Base-by-base conservation (phyloP, 2,113 vertebrate genomes). In the Beaufortia kweichowensis region DNA sequence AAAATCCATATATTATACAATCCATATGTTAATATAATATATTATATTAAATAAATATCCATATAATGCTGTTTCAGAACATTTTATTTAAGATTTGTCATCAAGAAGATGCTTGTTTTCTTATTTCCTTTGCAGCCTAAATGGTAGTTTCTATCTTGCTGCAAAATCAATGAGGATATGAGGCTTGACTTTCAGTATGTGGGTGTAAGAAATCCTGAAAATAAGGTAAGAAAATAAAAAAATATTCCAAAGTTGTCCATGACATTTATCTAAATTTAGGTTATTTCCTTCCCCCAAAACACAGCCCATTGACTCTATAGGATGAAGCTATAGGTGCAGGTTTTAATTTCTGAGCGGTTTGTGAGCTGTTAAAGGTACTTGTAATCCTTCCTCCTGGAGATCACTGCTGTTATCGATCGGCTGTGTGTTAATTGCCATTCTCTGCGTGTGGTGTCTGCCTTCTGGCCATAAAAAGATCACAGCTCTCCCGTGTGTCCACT, bases 391-490 rank as follows among this genome's bases (percentile, higher is more conserved):
- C 21, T 12, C 1, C 48, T n/a, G 28, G 24, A 53, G 7, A 53
- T 53, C 15, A 21, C n/a, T 53, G 19, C 48, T 53, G 48, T 21
- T 53, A 53, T 53, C 6, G 17, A 72, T 72, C 24, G 55, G 6
- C 29, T 17, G 29, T 1, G 1, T 69, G 67, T 69, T 69, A 69
- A 69, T 69, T 69, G 48, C 48, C 55, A n/a, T 55, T 55, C 48
- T 69, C 48, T 35, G 11, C 23, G 3, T 57, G 55, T 41, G 19
- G 48, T 26, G 69, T 72, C 69, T 72, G 53, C 50, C 69, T 21
- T 59, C 15, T 41, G 31, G 69, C 55, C 69, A 59, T 59, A 41
- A 59, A 72, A 72, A 39, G 48, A 70, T 56, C 67, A 24, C 48
- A 1, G 15, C n/a, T 59, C 33, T 43, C 33, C 50, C 33, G 59